phyloP scores from a whole-genome alignment of 2,113 vertebrate species.

The Anser cygnoides region DNA sequence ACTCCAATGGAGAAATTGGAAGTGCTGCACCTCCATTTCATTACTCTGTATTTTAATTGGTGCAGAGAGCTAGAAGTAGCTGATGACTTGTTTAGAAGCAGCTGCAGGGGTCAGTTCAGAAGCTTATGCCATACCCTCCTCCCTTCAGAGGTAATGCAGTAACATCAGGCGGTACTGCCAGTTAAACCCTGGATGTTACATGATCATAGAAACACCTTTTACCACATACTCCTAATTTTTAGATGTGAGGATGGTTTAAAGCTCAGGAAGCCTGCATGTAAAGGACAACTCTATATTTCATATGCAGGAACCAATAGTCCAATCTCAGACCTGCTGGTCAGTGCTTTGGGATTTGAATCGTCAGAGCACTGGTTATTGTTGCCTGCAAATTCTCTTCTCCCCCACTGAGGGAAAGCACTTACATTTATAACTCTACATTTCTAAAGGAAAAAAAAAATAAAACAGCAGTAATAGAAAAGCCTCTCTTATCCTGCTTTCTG shows the following conservation, averaged over 20 bases:
- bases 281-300: background rate
- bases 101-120: background rate
- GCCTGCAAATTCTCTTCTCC: background rate
- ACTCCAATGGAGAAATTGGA: background rate
- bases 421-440: background rate
- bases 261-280: background rate
- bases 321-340: fast-evolving
- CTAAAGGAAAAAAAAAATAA: background rate
- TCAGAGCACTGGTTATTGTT: background rate
- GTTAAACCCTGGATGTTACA: background rate
- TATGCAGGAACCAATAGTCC: fast-evolving
- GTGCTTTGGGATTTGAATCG: background rate
- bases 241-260: background rate
- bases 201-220: background rate
- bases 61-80: background rate
- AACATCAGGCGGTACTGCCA: fast-evolving
- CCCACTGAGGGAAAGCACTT: fast-evolving
- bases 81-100: background rate
- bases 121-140: background rate
- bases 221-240: fast-evolving
- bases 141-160: background rate
- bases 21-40: fast-evolving
- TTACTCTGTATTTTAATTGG: background rate
- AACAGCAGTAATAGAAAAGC: background rate
- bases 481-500: background rate